These are phyloP conservation scores for Metaphire vulgaris DNA, from an alignment of 1,140 invertebrate genomes.

Conservation along the genomic window DNA sequence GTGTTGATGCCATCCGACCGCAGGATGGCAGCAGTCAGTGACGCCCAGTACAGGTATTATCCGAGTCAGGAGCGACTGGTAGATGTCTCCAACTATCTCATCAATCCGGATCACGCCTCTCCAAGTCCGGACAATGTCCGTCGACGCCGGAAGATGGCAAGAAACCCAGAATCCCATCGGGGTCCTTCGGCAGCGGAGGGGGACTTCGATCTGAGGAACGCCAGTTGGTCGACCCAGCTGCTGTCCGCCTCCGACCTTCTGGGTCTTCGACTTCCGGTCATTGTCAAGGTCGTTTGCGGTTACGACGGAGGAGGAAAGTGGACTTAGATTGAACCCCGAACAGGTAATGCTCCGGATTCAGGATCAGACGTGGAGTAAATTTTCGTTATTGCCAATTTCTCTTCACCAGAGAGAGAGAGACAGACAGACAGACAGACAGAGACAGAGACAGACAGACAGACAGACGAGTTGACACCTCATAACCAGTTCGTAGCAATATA, in stretches of 20 bases:
- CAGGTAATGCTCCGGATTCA: neutral
- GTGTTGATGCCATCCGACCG: no score
- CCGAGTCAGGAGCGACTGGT: neutral
- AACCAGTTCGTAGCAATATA: no score
- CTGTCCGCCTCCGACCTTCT: neutral
- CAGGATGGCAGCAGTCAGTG: neutral
- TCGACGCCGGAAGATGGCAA: neutral
- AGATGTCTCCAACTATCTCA: neutral
- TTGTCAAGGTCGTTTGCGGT: neutral
- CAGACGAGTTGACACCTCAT: no score
- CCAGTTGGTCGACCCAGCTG: neutral
- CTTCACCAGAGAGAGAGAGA: no score
- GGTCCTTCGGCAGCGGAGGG: no score
- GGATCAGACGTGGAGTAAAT: neutral
- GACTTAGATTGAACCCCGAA: neutral
- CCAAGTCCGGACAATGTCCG: neutral
- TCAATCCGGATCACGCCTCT: neutral
- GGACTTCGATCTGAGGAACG: neutral
- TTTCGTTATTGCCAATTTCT: no score
- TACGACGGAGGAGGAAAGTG: neutral
- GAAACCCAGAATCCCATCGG: neutral
- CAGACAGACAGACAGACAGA: conserved; percentile 10
- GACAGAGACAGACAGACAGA: conserved; percentile 15
- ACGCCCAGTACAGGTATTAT: neutral
- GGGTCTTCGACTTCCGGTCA: neutral